Conservation (phyloP, 2,888 invertebrate species). For the Leucophenga montana region DNA sequence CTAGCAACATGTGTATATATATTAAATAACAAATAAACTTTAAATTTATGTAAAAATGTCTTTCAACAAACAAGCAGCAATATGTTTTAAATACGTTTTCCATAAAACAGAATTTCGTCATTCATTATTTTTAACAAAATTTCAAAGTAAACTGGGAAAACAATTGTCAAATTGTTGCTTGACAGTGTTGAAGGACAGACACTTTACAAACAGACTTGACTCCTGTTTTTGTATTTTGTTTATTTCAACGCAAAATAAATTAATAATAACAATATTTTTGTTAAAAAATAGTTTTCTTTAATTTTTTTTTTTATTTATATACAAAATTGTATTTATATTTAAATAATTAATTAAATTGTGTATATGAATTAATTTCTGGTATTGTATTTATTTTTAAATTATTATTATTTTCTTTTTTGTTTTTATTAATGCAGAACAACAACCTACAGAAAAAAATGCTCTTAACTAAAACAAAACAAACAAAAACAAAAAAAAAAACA, state of each 20-base stretch:
- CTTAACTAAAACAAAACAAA: constrained; percentile 4
- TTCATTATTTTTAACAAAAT: too few relatives aligned
- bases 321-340: too few relatives aligned
- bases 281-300: too few relatives aligned
- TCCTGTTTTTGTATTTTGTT: not conserved
- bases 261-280: too few relatives aligned
- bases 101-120: too few relatives aligned
- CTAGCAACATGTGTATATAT: constrained; percentile 27
- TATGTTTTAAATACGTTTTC: not conserved
- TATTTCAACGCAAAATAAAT: not conserved
- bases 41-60: constrained; percentile 43
- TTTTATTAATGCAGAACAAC: not conserved
- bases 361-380: not conserved
- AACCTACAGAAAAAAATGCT: not conserved
- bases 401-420: not conserved
- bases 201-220: too few relatives aligned
- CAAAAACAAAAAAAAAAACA: not conserved
- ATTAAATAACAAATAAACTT: constrained; percentile 16
- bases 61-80: constrained; percentile 20
- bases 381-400: not conserved
- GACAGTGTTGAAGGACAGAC: not conserved
- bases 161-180: not conserved
- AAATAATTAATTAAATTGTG: not conserved
- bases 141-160: constrained; percentile 11
- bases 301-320: too few relatives aligned